A percentile compares a stretch with the other conserved stretches of the same genome.
Evolutionary conservation across 2,888 invertebrate species (phyloP).

Genomic region (Colostygia pectinataria): DNA sequence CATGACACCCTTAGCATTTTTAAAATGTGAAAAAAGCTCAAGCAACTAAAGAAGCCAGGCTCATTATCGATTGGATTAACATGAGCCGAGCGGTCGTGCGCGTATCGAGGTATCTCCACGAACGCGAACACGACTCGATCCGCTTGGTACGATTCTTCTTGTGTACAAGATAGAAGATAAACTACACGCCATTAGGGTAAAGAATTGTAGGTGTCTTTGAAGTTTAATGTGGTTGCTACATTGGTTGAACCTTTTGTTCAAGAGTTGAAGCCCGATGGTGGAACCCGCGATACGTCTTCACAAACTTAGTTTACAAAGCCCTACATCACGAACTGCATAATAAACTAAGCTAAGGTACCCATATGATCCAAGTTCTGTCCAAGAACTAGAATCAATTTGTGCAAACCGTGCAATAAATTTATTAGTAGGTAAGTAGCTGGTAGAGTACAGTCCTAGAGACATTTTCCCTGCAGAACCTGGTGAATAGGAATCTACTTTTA

Average conservation of each 20-base stretch:
- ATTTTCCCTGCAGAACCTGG: too few relatives aligned
- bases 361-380: conserved; percentile 8
- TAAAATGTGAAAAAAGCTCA: too few relatives aligned
- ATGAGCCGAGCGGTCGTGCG: conserved; percentile 48
- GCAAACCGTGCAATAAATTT: not conserved
- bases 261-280: not conserved
- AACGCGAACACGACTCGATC: conserved; percentile 24
- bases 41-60: conserved; percentile 8
- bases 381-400: conserved; percentile 15
- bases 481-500: too few relatives aligned
- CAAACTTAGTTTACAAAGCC: conserved; percentile 42
- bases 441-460: too few relatives aligned
- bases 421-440: too few relatives aligned
- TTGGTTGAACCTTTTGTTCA: not conserved
- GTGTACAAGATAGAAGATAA: conserved; percentile 27
- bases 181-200: conserved; percentile 15
- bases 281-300: conserved; percentile 15
- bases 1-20: too few relatives aligned
- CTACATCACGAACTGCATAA: conserved; percentile 50
- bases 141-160: conserved; percentile 13
- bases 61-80: conserved; percentile 57
- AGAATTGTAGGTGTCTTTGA: not conserved
- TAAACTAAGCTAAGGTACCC: conserved; percentile 30
- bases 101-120: conserved; percentile 47
- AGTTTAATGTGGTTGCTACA: not conserved